Evolutionary conservation across 64 coral and sea anemone genomes (phyloP).

Genomic region (Actinia tenebrosa): DNA sequence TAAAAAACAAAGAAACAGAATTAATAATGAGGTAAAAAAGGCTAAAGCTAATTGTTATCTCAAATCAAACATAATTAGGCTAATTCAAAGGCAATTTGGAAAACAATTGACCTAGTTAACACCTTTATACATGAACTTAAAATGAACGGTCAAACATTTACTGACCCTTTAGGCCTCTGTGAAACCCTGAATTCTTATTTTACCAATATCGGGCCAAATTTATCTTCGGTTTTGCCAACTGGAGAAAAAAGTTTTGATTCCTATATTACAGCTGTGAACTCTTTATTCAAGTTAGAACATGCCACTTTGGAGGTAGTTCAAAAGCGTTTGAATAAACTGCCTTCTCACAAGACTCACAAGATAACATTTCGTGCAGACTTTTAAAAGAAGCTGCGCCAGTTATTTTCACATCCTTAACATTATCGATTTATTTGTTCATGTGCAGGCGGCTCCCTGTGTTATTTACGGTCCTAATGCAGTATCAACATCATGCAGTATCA

Average conservation of each 20-base stretch:
- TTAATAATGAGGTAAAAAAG: slow-evolving; percentile 46
- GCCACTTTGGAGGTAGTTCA: neutral
- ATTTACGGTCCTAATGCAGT: no score
- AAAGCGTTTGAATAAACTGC: neutral
- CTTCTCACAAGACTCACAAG: no score
- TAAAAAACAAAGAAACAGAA: slow-evolving; percentile 39
- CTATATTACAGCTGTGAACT: neutral
- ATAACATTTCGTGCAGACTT: neutral
- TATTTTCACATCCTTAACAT: neutral
- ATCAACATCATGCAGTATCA: no score
- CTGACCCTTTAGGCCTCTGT: slow-evolving; percentile 31
- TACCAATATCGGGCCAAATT: neutral
- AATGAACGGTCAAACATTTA: slow-evolving; percentile 17
- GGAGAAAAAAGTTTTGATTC: neutral
- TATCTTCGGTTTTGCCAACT: neutral
- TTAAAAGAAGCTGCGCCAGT: neutral
- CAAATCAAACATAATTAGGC: slow-evolving; percentile 18
- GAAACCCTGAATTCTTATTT: slow-evolving; percentile 36
- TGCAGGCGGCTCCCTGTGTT: no score
- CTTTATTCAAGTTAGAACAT: neutral
- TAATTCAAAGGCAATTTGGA: neutral
- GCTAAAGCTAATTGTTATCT: slow-evolving; percentile 36
- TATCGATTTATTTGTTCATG: no score
- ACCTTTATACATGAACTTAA: neutral
- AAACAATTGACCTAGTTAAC: neutral